Evolutionary conservation across 2,888 invertebrate genomes (phyloP), one percentile per base, ranked within the genome.

Genomic region (Cheiracanthium punctorium): DNA sequence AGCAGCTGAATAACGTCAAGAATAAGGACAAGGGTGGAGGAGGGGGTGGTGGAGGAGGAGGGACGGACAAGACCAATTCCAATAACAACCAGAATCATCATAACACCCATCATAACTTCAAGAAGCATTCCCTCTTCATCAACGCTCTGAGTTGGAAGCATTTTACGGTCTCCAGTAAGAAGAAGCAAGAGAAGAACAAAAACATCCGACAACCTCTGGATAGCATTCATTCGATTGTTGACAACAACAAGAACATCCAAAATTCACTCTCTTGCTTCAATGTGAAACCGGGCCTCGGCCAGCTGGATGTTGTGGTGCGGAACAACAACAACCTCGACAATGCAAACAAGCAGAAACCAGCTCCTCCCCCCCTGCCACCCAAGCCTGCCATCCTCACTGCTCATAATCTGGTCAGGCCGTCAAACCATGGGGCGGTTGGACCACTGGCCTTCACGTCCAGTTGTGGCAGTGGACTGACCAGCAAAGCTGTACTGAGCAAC

Each of bases 71-170:
- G 28, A 52, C 30, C 12, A 65, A 32, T 41, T n/a, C 12, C 17
- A 67, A 77, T 43, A 71, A 52, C 37, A 70, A 81, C 74, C 43
- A 73, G 32, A 43, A 80, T 24, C 48, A 70, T 71, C 64, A 64
- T 32, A 20, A 48, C 10, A 29, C 64, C 43, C 48, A 76, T 65
- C 79, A 84, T 80, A 85, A 89, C 65, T 88, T 90, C 76, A 98
- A 97, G 93, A 97, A 98, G 91, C 98, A 98, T 91, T 97, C 98
- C 88, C 93, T 98, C 87, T 97, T 98, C 92, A 97, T 98, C 89
- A 98, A 97, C 92, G 97, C 97, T 29, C 93, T 98, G 41, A 97
- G 97, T 89, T 98, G 98, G 98, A 98, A 97, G 92, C 95, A 97
- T 92, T 96, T 98, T 91, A 96, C 96, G 75, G 96, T 96, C n/a